phyloP scores from a whole-genome alignment of 1,140 invertebrate species.

The Tenebrio molitor region DNA sequence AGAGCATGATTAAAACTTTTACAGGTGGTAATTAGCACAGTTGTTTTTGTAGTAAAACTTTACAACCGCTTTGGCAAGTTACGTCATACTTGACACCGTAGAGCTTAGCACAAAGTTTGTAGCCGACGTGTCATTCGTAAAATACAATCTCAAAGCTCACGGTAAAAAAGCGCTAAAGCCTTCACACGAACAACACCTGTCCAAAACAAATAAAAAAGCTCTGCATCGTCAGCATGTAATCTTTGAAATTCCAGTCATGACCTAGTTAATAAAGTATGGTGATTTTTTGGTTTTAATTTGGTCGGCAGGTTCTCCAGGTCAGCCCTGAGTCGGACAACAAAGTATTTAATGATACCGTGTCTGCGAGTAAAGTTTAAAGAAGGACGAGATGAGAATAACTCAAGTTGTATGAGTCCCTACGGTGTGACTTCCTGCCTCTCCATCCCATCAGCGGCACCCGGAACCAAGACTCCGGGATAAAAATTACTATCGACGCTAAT shows the following conservation, averaged over 20 bases:
- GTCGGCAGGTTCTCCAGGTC: constrained; percentile 7
- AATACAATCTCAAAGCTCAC: constrained; percentile 31
- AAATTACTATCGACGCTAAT: constrained; percentile 42
- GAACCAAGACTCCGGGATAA: constrained; percentile 25
- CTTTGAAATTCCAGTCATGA: constrained; percentile 7
- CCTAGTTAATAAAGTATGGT: neutral
- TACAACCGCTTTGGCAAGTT: neutral
- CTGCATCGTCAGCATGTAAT: neutral
- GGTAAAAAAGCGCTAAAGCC: constrained; percentile 7
- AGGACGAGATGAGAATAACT: constrained; percentile 55
- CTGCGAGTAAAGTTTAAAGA: constrained; percentile 51
- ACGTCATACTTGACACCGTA: neutral
- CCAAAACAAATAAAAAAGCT: neutral
- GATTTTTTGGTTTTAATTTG: constrained; percentile 26
- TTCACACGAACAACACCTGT: neutral
- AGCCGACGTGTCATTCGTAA: constrained; percentile 20
- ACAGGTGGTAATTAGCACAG: neutral
- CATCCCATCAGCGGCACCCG: constrained; percentile 6
- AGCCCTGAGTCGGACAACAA: constrained; percentile 49
- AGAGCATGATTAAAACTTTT: constrained; percentile 14
- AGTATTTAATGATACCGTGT: constrained; percentile 52
- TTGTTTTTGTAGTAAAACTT: constrained; percentile 21
- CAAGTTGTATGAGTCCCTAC: constrained; percentile 50
- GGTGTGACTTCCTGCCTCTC: constrained; percentile 44
- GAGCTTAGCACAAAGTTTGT: neutral